Percentiles rank a stretch among this genome's conserved stretches.
Evolutionary conservation across 2,797 vertebrate genomes (phyloP).

Genomic region (Calcarius lapponicus): DNA sequence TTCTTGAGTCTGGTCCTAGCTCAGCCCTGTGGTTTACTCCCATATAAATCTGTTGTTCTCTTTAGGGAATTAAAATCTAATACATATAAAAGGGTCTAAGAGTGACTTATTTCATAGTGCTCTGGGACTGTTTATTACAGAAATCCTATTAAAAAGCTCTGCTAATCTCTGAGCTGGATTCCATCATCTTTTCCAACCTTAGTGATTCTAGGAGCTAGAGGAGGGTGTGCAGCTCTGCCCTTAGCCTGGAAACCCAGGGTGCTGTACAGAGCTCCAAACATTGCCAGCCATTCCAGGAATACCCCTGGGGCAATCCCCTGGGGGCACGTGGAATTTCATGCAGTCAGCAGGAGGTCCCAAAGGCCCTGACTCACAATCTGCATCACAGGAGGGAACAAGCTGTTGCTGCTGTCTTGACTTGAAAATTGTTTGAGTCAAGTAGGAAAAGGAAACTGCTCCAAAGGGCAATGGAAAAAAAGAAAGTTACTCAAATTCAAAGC

Average conservation of each 20-base stretch:
- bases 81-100: background rate
- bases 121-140: background rate
- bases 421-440: background rate
- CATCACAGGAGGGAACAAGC: background rate
- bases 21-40: background rate
- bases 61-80: slow-evolving; percentile 21
- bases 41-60: slow-evolving; percentile 8
- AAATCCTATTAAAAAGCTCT: slow-evolving; percentile 4
- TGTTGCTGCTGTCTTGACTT: slow-evolving; percentile 5
- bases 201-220: background rate
- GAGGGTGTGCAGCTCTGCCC: background rate
- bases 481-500: slow-evolving; percentile 68
- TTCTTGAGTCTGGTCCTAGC: background rate
- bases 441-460: slow-evolving; percentile 52
- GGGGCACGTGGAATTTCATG: background rate
- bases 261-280: background rate
- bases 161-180: background rate
- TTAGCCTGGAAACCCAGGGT: background rate
- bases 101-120: background rate
- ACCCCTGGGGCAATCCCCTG: background rate
- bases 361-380: background rate
- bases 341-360: background rate
- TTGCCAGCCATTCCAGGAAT: background rate
- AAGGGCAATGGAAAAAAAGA: slow-evolving; percentile 50
- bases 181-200: slow-evolving; percentile 5